These are phyloP conservation scores for Drosophila parthenogenetica DNA, from an alignment of 2,888 invertebrate species.

Conservation along the genomic window DNA sequence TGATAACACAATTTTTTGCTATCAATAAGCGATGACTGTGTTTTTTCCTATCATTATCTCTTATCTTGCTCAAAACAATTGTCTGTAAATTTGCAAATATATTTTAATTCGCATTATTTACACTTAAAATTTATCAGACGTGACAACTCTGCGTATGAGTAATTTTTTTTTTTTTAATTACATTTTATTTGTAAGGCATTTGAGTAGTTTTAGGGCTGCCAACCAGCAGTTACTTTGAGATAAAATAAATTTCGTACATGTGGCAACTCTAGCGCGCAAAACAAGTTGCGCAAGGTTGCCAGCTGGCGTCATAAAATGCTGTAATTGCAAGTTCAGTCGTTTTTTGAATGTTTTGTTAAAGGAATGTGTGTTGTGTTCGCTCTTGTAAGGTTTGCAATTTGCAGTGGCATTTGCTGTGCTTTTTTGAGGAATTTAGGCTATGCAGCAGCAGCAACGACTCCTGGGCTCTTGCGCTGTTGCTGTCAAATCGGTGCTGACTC, in stretches of 20 bases:
- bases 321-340: background rate
- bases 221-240: too few relatives aligned
- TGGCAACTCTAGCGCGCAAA: background rate
- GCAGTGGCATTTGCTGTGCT: background rate
- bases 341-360: background rate
- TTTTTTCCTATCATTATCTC: background rate
- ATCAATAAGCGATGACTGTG: conserved; percentile 41
- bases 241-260: background rate
- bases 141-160: background rate
- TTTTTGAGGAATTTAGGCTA: conserved; percentile 16
- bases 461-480: conserved; percentile 17
- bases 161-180: too few relatives aligned
- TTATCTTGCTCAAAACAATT: background rate
- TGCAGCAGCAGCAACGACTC: conserved; percentile 45
- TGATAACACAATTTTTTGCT: conserved; percentile 38
- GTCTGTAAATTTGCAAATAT: background rate
- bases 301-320: background rate
- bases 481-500: conserved; percentile 44
- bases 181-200: too few relatives aligned
- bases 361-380: background rate
- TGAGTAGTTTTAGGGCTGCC: too few relatives aligned
- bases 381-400: background rate
- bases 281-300: background rate
- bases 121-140: background rate
- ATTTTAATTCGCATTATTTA: background rate